These are phyloP conservation scores for Melanotaenia duboulayi DNA, from an alignment of 2,113 vertebrate species.

Conservation along the genomic window DNA sequence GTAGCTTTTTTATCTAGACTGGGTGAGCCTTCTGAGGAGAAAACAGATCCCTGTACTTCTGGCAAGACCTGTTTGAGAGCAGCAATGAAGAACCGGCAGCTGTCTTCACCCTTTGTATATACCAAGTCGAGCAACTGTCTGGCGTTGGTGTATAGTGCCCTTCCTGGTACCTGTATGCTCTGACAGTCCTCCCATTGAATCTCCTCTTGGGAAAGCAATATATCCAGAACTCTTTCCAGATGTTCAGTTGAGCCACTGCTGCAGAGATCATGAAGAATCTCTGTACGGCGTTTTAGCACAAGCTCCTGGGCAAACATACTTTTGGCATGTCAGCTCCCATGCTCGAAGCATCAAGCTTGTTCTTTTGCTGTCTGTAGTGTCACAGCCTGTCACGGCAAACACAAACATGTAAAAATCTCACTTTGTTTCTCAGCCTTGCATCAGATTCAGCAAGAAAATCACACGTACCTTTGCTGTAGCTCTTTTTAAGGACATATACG, in stretches of 20 bases:
- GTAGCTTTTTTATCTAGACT: neutral
- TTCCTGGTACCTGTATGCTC: constrained; percentile 66
- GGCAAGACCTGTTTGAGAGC: constrained; percentile 76
- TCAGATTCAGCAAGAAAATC: neutral
- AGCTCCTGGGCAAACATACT: constrained; percentile 78
- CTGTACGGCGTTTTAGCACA: constrained; percentile 79
- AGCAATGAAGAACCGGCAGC: constrained; percentile 71
- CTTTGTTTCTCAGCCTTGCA: neutral
- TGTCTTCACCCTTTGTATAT: constrained; percentile 79
- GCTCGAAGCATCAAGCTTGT: neutral
- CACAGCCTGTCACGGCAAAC: neutral
- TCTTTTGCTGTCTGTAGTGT: neutral
- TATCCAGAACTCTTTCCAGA: constrained; percentile 85
- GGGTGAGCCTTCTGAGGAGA: constrained; percentile 29
- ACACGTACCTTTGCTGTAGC: neutral
- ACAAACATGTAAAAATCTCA: neutral
- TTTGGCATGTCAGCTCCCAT: constrained; percentile 18
- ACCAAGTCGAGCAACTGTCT: constrained; percentile 84
- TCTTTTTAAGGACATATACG: neutral
- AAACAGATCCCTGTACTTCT: constrained; percentile 46
- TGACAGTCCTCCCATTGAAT: constrained; percentile 88
- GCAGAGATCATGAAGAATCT: constrained; percentile 81
- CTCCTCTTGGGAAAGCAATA: constrained; percentile 81
- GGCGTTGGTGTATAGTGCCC: constrained; percentile 75
- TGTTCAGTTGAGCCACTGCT: constrained; percentile 80